These are phyloP conservation scores for Albula goreensis DNA, from an alignment of 2,113 vertebrate species.

Conservation along the genomic window DNA sequence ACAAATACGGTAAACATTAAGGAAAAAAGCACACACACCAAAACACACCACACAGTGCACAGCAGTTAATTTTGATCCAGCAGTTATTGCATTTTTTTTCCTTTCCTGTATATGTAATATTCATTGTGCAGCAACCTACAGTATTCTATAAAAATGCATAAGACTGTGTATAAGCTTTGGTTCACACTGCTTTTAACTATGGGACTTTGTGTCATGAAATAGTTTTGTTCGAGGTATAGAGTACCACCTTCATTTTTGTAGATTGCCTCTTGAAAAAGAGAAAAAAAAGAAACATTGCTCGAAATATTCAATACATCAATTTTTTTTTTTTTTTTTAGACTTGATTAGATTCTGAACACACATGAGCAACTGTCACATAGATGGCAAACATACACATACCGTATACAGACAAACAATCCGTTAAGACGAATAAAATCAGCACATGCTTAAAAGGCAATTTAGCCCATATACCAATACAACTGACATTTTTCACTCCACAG, in stretches of 20 bases:
- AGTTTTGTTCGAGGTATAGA: slow-evolving; percentile 47
- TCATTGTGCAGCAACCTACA: slow-evolving; percentile 56
- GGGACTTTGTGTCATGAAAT: slow-evolving; percentile 37
- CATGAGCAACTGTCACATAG: slow-evolving; percentile 31
- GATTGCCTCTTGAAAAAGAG: background rate
- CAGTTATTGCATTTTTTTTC: slow-evolving; percentile 61
- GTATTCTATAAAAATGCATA: slow-evolving; percentile 79
- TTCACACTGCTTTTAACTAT: slow-evolving; percentile 64
- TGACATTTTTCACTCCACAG: slow-evolving; percentile 38
- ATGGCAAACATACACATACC: slow-evolving; percentile 47
- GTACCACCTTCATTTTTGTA: slow-evolving; percentile 43
- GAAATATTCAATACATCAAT: slow-evolving; percentile 22
- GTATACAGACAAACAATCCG: slow-evolving; percentile 37
- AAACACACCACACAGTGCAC: slow-evolving; percentile 70
- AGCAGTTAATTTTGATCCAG: slow-evolving; percentile 73
- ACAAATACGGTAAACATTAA: slow-evolving; percentile 44
- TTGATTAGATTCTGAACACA: slow-evolving; percentile 21
- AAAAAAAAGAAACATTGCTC: background rate
- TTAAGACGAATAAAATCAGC: slow-evolving; percentile 47
- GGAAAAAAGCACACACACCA: slow-evolving; percentile 42
- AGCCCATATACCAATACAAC: slow-evolving; percentile 30
- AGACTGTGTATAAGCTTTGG: slow-evolving; percentile 81
- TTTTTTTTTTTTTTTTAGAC: slow-evolving; percentile 12
- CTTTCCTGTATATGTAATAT: slow-evolving; percentile 38
- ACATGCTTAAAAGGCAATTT: slow-evolving; percentile 50